phyloP scores from a whole-genome alignment of 2,113 vertebrate genomes.

The Crotalus horridus region DNA sequence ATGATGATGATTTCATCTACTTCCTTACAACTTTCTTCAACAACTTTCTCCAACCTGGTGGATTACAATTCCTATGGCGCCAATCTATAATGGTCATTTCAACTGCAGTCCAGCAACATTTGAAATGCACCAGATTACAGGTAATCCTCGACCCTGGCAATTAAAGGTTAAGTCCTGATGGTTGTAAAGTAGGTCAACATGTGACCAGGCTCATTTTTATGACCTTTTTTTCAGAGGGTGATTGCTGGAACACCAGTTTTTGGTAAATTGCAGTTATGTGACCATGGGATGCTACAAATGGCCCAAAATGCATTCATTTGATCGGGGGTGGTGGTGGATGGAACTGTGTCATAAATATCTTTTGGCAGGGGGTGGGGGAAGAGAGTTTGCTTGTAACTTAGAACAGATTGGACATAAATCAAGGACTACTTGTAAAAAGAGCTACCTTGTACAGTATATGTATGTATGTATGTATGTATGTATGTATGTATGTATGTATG shows the following conservation, averaged over 20 bases:
- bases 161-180: neutral
- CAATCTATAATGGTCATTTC: neutral
- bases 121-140: neutral
- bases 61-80: neutral
- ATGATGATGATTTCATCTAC: neutral
- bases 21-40: neutral
- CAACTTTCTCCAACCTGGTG: neutral
- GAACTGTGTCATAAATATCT: no score
- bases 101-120: neutral
- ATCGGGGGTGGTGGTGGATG: neutral
- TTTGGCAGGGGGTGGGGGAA: no score
- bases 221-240: neutral
- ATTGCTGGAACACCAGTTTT: neutral
- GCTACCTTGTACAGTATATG: no score
- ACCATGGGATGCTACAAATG: neutral
- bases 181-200: neutral
- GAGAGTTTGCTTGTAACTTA: no score
- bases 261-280: neutral
- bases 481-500: no score
- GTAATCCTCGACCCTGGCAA: neutral
- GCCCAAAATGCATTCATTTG: neutral
- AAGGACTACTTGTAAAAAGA: no score
- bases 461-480: no score
- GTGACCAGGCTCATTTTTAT: neutral
- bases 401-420: no score